These are phyloP conservation scores for Actinostola sp. DNA, from an alignment of 92 coral and sea anemone species.

Conservation along the genomic window DNA sequence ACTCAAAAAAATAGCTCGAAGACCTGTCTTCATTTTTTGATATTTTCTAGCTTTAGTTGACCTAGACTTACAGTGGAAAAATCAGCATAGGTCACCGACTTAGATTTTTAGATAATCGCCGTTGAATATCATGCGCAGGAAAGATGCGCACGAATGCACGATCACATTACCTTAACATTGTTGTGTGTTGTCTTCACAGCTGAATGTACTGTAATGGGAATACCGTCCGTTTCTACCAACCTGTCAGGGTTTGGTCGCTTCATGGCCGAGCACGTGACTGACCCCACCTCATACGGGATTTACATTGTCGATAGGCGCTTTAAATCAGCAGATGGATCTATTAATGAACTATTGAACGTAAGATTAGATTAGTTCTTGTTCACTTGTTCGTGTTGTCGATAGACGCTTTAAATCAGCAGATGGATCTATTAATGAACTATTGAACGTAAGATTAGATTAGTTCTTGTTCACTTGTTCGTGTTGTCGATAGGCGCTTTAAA, in stretches of 20 bases:
- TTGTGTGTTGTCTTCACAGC: slow-evolving; percentile 42
- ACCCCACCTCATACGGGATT: slow-evolving; percentile 96
- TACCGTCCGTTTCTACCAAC: slow-evolving; percentile 94
- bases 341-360: slow-evolving; percentile 82
- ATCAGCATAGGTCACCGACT: no score
- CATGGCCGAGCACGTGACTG: slow-evolving; percentile 97
- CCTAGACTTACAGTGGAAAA: no score
- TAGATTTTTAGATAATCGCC: no score
- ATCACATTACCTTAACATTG: not conserved
- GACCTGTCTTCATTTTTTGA: no score
- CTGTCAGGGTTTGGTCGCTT: slow-evolving; percentile 98
- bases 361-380: not conserved
- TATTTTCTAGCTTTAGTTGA: no score
- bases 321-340: slow-evolving; percentile 85
- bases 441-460: slow-evolving; percentile 52
- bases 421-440: slow-evolving; percentile 84
- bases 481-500: slow-evolving; percentile 90
- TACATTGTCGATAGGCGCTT: slow-evolving; percentile 94
- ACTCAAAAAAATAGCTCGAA: no score
- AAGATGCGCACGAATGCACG: no score
- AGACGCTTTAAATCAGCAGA: slow-evolving; percentile 85
- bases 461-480: no score
- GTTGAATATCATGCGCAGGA: no score
- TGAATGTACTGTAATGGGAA: slow-evolving; percentile 98
- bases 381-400: no score